Conservation (phyloP, 2,113 vertebrate genomes). For the Herpetotheres cachinnans region DNA sequence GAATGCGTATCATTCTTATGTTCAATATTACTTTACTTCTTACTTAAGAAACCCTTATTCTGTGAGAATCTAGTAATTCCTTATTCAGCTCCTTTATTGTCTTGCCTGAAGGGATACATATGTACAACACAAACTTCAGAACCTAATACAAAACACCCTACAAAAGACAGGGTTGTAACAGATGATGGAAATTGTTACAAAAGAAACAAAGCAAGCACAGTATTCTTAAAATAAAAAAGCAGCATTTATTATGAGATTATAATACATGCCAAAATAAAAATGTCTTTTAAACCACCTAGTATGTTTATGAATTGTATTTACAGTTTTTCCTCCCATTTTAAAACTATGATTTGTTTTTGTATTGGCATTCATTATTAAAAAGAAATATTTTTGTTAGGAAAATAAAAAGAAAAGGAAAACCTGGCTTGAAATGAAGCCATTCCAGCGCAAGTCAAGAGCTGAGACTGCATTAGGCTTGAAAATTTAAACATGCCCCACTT, state of each 20-base stretch:
- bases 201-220: not conserved
- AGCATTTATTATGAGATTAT: conserved; percentile 29
- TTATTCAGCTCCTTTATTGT: not conserved
- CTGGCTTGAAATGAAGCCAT: not conserved
- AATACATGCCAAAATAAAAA: not conserved
- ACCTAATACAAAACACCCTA: not conserved
- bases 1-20: not conserved
- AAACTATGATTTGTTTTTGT: not conserved
- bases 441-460: not conserved
- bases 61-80: not conserved
- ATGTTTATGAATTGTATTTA: not conserved
- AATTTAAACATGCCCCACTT: not conserved
- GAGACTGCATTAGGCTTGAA: accelerated
- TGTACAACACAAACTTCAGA: not conserved
- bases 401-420: not conserved
- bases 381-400: not conserved
- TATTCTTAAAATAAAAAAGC: not conserved
- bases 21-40: not conserved
- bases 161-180: not conserved
- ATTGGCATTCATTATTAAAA: not conserved
- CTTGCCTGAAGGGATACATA: not conserved
- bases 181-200: not conserved
- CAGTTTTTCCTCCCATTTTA: not conserved
- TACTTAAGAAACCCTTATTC: not conserved
- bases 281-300: not conserved